Evolutionary conservation across 1,140 invertebrate species (phyloP), one percentile per base, ranked within the genome.

Genomic region (Aporrectodea caliginosa): DNA sequence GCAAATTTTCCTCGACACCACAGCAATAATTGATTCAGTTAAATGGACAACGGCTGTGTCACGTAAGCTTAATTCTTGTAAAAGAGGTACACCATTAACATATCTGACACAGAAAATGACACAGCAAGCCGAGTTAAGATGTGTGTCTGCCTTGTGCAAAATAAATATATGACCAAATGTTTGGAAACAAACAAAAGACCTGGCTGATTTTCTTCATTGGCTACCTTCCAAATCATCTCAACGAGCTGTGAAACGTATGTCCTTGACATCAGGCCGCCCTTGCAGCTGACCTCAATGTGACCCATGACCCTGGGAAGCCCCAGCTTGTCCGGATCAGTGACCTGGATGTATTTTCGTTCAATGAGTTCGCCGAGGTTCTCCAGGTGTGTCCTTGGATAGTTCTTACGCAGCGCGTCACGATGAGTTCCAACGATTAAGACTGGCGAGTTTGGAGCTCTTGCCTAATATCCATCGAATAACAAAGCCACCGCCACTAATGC

Each of bases 301-400:
- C 96, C 95, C 80, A 98, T 90, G 0, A 99, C 96, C 73, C 94
- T 90, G 0, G 98, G 98, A 22, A 99, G 87, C 0, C 97, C 97
- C 84, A 94, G 93, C 88, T 98, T 99, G 85, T 98, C 96, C 0
- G 96, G 94, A 89, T 99, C 97, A 0, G 95, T 93, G 1, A 97
- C 92, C 72, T 94, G 94, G 79, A 98, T 95, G 83, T 98, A 98
- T 80, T 93, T 91, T 31, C 32, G 34, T 68, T 69, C 72, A 27
- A 43, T 74, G 31, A 16, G 16, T 0, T 43, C 31, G 1, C 29
- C 72, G n/a, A 71, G 29, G 27, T 68, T 35, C 27, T 76, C 75
- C 16, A 76, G 35, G 33, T 22, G 29, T 58, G 90, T 86, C 1
- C 92, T 92, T 82, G 92, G 93, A 22, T 91, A 90, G 81, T 80